Conservation (phyloP, 2,888 invertebrate species). For the Eupithecia subfuscata region DNA sequence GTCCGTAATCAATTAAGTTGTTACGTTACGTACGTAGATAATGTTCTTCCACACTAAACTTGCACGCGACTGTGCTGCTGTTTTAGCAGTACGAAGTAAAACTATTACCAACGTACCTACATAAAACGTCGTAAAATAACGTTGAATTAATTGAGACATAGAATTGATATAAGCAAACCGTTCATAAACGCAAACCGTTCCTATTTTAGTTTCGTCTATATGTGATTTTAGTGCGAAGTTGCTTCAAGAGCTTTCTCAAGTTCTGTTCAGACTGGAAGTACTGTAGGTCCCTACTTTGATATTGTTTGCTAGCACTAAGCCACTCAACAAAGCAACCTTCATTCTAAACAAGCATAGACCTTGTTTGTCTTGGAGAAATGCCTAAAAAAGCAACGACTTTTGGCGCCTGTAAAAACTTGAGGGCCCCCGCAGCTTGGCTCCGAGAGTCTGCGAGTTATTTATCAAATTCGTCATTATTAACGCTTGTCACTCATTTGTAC, state of each 20-base stretch:
- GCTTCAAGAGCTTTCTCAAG: neutral
- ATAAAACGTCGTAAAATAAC: neutral
- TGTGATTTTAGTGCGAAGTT: neutral
- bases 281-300: neutral
- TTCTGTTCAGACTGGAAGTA: neutral
- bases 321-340: neutral
- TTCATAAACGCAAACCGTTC: neutral
- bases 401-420: constrained; percentile 11
- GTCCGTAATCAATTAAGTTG: neutral
- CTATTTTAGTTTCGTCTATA: neutral
- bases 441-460: constrained; percentile 29
- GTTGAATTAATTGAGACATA: neutral
- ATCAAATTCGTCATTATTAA: constrained; percentile 31
- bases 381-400: constrained; percentile 8
- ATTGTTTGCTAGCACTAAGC: neutral
- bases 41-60: neutral
- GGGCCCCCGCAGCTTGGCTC: constrained; percentile 12
- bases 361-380: neutral
- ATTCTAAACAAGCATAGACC: neutral
- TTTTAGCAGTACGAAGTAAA: neutral
- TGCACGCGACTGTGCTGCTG: neutral
- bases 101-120: neutral
- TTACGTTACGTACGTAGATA: neutral
- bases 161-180: neutral
- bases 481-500: constrained; percentile 28